phyloP scores from a whole-genome alignment of 2,113 vertebrate genomes.

The Camelus bactrianus region DNA sequence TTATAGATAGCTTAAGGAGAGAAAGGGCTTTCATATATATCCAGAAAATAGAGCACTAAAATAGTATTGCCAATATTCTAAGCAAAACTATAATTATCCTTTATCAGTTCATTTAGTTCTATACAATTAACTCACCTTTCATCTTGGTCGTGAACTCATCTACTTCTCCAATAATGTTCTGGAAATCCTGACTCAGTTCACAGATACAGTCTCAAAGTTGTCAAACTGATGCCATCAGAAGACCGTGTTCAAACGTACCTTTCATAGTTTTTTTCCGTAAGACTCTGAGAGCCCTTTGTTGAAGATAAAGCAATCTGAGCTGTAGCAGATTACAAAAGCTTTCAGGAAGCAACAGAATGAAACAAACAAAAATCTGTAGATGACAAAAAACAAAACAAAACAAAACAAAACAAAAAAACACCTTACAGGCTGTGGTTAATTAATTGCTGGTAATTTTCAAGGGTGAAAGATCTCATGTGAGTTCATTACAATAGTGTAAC shows the following conservation, averaged over 20 bases:
- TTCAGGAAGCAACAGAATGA: not conserved
- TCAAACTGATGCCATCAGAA: not conserved
- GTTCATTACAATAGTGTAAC: not conserved
- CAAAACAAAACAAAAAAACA: too few species aligned
- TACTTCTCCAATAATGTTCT: not conserved
- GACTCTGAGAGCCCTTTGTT: not conserved
- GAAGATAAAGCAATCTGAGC: not conserved
- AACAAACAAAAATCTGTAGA: not conserved
- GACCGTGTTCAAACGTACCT: not conserved
- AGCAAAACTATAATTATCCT: not conserved
- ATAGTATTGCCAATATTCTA: not conserved
- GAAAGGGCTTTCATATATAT: not conserved
- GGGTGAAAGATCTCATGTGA: not conserved
- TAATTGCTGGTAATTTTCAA: not conserved
- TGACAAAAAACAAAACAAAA: not conserved
- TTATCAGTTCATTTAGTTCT: not conserved
- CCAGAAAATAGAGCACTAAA: not conserved
- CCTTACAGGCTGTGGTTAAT: not conserved
- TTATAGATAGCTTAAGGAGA: not conserved
- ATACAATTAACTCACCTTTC: not conserved
- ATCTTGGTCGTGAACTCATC: not conserved
- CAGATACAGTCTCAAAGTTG: not conserved
- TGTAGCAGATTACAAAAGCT: not conserved
- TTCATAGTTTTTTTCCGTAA: not conserved
- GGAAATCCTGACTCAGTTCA: not conserved